Evolutionary conservation across 30 jellyfish, hydroid and myxozoan genomes (phyloP).

Genomic region (Aurelia sp.): DNA sequence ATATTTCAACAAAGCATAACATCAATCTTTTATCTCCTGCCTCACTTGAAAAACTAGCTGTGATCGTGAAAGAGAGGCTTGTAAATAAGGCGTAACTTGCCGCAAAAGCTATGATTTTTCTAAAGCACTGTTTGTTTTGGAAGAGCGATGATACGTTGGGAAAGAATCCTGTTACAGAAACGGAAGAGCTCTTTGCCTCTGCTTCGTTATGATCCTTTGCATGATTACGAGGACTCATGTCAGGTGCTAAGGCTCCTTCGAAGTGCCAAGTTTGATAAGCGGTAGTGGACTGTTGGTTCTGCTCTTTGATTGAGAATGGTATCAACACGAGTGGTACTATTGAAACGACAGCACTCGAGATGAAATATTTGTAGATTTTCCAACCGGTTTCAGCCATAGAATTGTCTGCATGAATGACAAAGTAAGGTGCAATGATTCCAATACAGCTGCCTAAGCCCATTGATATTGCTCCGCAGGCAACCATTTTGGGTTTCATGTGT

Average conservation of each 20-base stretch:
- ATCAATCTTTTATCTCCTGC: conserved; percentile 1
- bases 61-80: not conserved
- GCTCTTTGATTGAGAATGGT: conserved; percentile 66
- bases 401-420: not conserved
- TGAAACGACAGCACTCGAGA: conserved; percentile 61
- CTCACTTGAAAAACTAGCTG: conserved; percentile 1
- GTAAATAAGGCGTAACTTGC: not conserved
- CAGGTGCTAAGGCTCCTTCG: not conserved
- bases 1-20: conserved; percentile 9
- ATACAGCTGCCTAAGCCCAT: conserved; percentile 16
- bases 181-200: not conserved
- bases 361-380: conserved; percentile 14
- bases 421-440: conserved; percentile 28
- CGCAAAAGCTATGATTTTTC: conserved; percentile 1
- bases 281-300: conserved; percentile 11
- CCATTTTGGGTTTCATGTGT: not conserved
- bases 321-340: conserved; percentile 20
- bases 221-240: not conserved
- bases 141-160: not conserved
- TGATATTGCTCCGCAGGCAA: not conserved
- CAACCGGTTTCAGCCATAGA: conserved; percentile 1
- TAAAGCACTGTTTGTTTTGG: not conserved
- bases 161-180: not conserved
- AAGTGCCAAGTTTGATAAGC: conserved; percentile 1
- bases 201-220: not conserved